Conservation (phyloP, 2,888 invertebrate genomes). For the Eupeodes luniger region DNA sequence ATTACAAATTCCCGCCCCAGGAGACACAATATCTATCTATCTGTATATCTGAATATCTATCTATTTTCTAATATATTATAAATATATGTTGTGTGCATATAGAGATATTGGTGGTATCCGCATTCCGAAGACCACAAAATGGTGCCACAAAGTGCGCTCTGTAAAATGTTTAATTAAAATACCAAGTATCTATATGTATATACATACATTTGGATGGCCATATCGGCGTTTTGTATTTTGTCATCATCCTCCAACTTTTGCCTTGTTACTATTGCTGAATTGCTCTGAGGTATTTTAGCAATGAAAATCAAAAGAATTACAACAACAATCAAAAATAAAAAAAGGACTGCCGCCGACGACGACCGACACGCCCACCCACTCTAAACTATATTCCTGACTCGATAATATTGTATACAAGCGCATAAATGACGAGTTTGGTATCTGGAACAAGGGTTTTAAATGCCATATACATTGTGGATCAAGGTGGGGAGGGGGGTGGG, state of each 20-base stretch:
- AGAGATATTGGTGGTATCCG: constrained; percentile 34
- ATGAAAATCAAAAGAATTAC: constrained; percentile 14
- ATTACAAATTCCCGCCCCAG: constrained; percentile 35
- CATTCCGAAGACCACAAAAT: constrained; percentile 62
- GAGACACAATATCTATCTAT: constrained; percentile 6
- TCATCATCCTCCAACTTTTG: not conserved
- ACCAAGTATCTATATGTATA: constrained; percentile 24
- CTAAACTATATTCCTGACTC: not conserved
- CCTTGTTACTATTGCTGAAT: constrained; percentile 33
- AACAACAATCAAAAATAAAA: too few species aligned
- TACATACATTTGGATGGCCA: not conserved
- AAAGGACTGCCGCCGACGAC: too few species aligned
- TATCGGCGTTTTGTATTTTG: not conserved
- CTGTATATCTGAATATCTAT: too few species aligned
- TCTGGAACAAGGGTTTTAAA: constrained; percentile 23
- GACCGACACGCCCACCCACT: too few species aligned
- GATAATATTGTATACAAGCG: constrained; percentile 17
- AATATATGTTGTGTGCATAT: not conserved
- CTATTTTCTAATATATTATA: constrained; percentile 34
- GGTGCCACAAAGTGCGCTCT: constrained; percentile 64
- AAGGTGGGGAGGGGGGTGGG: not conserved
- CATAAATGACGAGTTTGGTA: constrained; percentile 39
- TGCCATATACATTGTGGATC: not conserved
- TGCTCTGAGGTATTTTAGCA: constrained; percentile 34
- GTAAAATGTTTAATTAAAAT: constrained; percentile 74